Evolutionary conservation across 2,113 vertebrate species (phyloP).

Genomic region (Micronycteris hirsuta): DNA sequence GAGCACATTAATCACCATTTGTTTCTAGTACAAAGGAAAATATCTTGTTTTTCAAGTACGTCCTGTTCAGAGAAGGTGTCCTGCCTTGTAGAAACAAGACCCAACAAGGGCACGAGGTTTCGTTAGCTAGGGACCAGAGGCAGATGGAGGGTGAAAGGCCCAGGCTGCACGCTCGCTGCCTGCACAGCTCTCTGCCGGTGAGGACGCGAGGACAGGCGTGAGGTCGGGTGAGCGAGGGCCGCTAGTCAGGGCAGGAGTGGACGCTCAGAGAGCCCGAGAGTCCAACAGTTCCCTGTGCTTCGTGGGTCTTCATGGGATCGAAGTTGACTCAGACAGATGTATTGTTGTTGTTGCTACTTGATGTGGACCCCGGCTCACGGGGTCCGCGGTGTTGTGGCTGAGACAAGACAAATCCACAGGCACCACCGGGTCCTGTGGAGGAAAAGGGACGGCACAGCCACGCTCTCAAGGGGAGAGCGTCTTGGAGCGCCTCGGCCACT

Average conservation of each 20-base stretch:
- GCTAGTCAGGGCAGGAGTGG: too few relatives aligned
- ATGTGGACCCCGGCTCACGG: too few relatives aligned
- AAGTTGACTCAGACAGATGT: background rate
- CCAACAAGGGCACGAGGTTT: slow-evolving; percentile 60
- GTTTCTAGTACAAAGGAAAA: slow-evolving; percentile 82
- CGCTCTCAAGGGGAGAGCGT: too few relatives aligned
- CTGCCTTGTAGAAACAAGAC: slow-evolving; percentile 67
- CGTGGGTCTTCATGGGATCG: background rate
- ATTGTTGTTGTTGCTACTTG: background rate
- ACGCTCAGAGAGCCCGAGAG: rapidly evolving
- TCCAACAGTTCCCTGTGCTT: background rate
- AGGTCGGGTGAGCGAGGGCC: rapidly evolving
- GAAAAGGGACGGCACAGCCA: too few relatives aligned
- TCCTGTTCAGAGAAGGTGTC: slow-evolving; percentile 73
- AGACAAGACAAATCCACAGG: too few relatives aligned
- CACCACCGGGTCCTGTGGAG: too few relatives aligned
- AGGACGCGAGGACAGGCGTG: rapidly evolving
- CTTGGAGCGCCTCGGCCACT: too few relatives aligned
- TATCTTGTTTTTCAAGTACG: slow-evolving; percentile 76
- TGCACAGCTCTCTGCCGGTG: background rate
- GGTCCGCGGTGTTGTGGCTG: too few relatives aligned
- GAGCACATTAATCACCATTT: slow-evolving; percentile 93
- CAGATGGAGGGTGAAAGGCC: background rate
- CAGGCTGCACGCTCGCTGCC: rapidly evolving
- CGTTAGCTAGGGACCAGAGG: slow-evolving; percentile 70